Evolutionary conservation across 2,888 invertebrate species (phyloP).

Genomic region (Anorthoa munda): DNA sequence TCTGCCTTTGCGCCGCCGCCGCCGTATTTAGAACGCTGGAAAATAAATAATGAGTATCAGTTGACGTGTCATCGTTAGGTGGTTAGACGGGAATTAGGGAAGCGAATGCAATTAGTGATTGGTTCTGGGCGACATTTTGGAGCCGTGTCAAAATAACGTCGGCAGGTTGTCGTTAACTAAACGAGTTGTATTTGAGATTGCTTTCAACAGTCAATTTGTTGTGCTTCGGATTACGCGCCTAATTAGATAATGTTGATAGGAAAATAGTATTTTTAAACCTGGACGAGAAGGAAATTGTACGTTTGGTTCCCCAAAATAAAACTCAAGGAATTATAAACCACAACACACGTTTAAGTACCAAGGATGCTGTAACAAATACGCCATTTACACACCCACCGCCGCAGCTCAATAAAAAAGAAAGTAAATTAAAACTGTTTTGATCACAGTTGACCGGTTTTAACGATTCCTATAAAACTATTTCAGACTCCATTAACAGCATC

Average conservation of each 20-base stretch:
- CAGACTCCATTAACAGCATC: slow-evolving; percentile 71
- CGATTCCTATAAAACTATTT: slow-evolving; percentile 81
- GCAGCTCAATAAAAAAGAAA: slow-evolving; percentile 41
- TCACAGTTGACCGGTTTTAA: slow-evolving; percentile 65
- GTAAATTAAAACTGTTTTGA: slow-evolving; percentile 53
- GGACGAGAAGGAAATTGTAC: neutral
- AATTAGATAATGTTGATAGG: slow-evolving; percentile 44
- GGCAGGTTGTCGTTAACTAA: slow-evolving; percentile 69
- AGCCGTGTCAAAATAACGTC: slow-evolving; percentile 78
- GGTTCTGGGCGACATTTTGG: slow-evolving; percentile 72
- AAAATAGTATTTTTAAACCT: slow-evolving; percentile 24
- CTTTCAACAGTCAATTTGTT: slow-evolving; percentile 66
- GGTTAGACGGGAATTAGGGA: slow-evolving; percentile 79
- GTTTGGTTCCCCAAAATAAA: neutral
- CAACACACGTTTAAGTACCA: neutral
- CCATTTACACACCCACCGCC: slow-evolving; percentile 11
- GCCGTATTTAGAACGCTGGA: slow-evolving; percentile 86
- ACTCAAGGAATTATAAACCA: neutral
- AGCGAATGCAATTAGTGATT: slow-evolving; percentile 82
- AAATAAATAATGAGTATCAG: slow-evolving; percentile 84
- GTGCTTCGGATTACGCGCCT: slow-evolving; percentile 57
- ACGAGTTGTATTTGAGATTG: slow-evolving; percentile 56
- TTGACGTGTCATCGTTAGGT: slow-evolving; percentile 72
- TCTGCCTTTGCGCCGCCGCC: slow-evolving; percentile 74
- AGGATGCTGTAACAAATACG: slow-evolving; percentile 4